Evolutionary conservation across 2,113 vertebrate species (phyloP), one percentile per base, ranked within the genome.

Genomic region (Arizona elegans): DNA sequence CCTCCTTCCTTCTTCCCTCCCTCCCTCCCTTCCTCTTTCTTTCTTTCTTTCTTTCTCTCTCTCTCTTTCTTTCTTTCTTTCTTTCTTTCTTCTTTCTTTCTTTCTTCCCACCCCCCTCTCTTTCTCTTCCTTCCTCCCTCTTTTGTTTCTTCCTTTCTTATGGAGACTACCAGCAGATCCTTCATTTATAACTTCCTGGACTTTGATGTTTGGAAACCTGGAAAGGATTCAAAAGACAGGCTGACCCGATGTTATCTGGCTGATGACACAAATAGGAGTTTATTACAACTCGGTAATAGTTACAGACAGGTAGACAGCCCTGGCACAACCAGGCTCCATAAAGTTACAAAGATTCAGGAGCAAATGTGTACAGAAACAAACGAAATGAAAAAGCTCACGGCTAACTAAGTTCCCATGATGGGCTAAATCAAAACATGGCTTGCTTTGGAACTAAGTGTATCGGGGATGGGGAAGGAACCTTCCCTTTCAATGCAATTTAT

Each of bases 401-500:
- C 29, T 70, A 70, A 1, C 62, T n/a, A 29, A 62, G 59, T 26
- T 62, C 59, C 26, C 4, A 13, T 3, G 11, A 65, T 65, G 62
- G 62, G 26, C 26, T 65, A 29, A 65, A n/a, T 12, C 11, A 65
- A 65, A 65, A 65, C 29, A 4, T n/a, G 62, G 62, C 4, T 65
- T 65, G 62, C 12, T 65, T 65, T n/a, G 62, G 62, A 65, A 65
- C 11, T 5, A 3, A 65, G 26, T 65, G 1, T n/a, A 65, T 65
- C 7, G 0, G 21, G 1, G 21, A 0, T 1, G 11, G 29, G 29
- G 0, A 4, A n/a, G 11, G 5, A 12, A n/a, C 62, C 26, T 65
- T 65, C 19, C 21, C 58, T 59, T 65, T 65, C 62, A n/a, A 11
- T 13, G 62, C 29, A 65, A n/a, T 65, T 29, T 29, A 65, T 65